A percentile compares a stretch with the other conserved stretches of the same genome.
These are phyloP conservation scores for Oryzias dopingdopingensis DNA, from an alignment of 2,797 vertebrate genomes.

Conservation along the genomic window DNA sequence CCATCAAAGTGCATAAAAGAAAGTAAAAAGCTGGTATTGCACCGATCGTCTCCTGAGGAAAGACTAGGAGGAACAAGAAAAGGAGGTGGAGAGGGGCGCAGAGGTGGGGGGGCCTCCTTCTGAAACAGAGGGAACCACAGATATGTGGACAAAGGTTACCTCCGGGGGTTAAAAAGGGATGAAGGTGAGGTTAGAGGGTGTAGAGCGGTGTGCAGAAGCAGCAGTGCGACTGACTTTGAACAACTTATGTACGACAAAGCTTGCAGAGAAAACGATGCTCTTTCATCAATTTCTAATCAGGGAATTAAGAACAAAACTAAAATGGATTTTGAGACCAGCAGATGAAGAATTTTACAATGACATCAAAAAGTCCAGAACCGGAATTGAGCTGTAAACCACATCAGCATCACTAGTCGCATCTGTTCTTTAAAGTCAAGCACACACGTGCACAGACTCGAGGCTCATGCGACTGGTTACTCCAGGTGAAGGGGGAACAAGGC, in stretches of 20 bases:
- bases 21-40: constrained; percentile 21
- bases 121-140: constrained; percentile 86
- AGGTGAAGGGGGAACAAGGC: constrained; percentile 16
- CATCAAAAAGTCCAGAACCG: too few relatives aligned
- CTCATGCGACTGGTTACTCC: constrained; percentile 49
- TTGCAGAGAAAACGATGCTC: too few relatives aligned
- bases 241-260: too few relatives aligned
- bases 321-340: too few relatives aligned
- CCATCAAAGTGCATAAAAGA: constrained; percentile 36
- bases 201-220: too few relatives aligned
- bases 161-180: constrained; percentile 19
- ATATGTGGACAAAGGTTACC: constrained; percentile 63
- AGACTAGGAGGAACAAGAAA: constrained; percentile 77
- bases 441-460: constrained; percentile 11
- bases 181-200: constrained; percentile 1
- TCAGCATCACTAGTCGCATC: too few relatives aligned
- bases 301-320: too few relatives aligned
- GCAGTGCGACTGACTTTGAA: too few relatives aligned
- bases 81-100: constrained; percentile 82
- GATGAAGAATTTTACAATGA: too few relatives aligned
- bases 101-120: constrained; percentile 81
- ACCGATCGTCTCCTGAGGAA: constrained; percentile 48
- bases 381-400: too few relatives aligned
- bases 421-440: too few relatives aligned
- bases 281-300: too few relatives aligned